Evolutionary conservation across 2,113 vertebrate species (phyloP).

Genomic region (Anarrhichthys ocellatus): DNA sequence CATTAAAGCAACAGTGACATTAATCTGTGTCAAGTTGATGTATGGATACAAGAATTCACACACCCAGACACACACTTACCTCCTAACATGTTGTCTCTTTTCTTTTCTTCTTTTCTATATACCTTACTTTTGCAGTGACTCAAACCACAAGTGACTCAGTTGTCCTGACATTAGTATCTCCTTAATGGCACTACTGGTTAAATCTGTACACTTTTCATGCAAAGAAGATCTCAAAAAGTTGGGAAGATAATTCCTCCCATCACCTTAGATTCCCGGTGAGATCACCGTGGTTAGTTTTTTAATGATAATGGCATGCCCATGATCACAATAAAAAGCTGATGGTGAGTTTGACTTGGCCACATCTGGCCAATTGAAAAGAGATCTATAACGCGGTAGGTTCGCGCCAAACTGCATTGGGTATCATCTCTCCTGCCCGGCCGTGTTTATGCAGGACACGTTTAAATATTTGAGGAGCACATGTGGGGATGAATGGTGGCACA

Average conservation of each 20-base stretch:
- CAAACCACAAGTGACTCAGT: neutral
- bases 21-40: slow-evolving; percentile 14
- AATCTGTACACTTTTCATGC: neutral
- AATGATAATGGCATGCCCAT: slow-evolving; percentile 27
- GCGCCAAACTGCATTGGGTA: slow-evolving; percentile 53
- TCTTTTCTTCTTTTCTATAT: neutral
- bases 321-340: slow-evolving; percentile 56
- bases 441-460: slow-evolving; percentile 79
- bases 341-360: slow-evolving; percentile 72
- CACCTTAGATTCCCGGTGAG: slow-evolving; percentile 16
- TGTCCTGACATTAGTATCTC: neutral
- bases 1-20: neutral
- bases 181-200: neutral
- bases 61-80: neutral
- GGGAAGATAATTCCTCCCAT: slow-evolving; percentile 3
- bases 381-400: slow-evolving; percentile 71
- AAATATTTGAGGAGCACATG: slow-evolving; percentile 86
- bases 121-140: neutral
- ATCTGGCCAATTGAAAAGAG: slow-evolving; percentile 61
- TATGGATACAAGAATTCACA: neutral
- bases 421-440: slow-evolving; percentile 53
- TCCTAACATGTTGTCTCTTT: neutral
- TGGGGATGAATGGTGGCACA: slow-evolving; percentile 78
- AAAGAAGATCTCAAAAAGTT: slow-evolving; percentile 1
- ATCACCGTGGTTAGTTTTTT: slow-evolving; percentile 36